Percentiles rank a stretch among this genome's conserved stretches.
These are phyloP conservation scores for Yponomeuta cagnagella DNA, from an alignment of 2,888 invertebrate genomes.

Conservation along the genomic window DNA sequence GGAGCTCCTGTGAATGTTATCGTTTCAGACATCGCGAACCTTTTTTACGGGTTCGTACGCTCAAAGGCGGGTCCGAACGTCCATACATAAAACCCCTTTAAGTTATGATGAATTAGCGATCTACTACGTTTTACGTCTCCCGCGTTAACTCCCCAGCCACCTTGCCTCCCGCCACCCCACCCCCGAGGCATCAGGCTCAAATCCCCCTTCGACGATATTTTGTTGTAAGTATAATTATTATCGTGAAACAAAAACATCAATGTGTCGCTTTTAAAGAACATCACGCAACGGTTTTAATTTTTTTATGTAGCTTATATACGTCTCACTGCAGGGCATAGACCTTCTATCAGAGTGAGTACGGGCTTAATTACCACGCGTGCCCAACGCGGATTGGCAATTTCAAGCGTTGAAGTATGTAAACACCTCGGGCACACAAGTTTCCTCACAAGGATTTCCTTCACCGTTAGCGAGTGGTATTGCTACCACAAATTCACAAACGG, in stretches of 20 bases:
- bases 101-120: slow-evolving; percentile 77
- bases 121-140: slow-evolving; percentile 74
- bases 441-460: too few relatives aligned
- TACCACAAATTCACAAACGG: too few relatives aligned
- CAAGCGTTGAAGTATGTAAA: too few relatives aligned
- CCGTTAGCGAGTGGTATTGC: too few relatives aligned
- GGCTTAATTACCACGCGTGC: too few relatives aligned
- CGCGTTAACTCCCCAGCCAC: slow-evolving; percentile 55
- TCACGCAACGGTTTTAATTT: background rate
- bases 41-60: slow-evolving; percentile 59
- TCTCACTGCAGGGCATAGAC: too few relatives aligned
- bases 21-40: slow-evolving; percentile 51
- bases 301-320: too few relatives aligned
- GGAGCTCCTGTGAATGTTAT: slow-evolving; percentile 33
- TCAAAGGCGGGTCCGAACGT: slow-evolving; percentile 49
- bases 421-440: too few relatives aligned
- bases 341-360: too few relatives aligned
- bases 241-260: background rate
- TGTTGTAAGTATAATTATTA: slow-evolving; percentile 14
- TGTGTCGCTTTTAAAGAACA: background rate
- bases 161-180: slow-evolving; percentile 28
- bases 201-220: slow-evolving; percentile 22
- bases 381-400: too few relatives aligned
- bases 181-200: slow-evolving; percentile 25
- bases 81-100: slow-evolving; percentile 73